Evolutionary conservation across 2,888 invertebrate genomes (phyloP), one percentile per base, ranked within the genome.

Genomic region (Rhingia campestris): DNA sequence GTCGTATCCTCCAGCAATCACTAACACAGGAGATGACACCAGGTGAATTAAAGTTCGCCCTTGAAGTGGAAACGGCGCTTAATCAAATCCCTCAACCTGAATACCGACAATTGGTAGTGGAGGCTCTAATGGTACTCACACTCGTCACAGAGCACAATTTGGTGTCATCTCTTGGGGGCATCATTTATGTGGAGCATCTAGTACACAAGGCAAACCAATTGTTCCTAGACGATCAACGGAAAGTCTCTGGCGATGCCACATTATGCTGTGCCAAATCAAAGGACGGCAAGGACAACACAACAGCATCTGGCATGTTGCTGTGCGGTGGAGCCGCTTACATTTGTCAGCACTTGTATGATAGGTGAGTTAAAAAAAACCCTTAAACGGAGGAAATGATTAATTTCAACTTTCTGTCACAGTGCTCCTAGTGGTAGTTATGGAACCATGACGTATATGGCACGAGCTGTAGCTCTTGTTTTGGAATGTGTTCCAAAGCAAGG

Each of bases 21-120:
- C 92, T 99, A 64, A 99, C 99, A 0, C 97, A 98, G 92, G 99
- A 99, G 94, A 99, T 99, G 99, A 99, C 99, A 0, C 95, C 98
- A 0, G 98, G 98, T 49, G 99, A 99, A 92, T 92, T 99, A 88
- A 99, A 99, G 92, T 99, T 99, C 92, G 99, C 99, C 0, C 92
- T 99, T 12, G 97, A 98, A 70, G 99, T 99, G 0, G 99, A 99
- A 92, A 97, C 98, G 2, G 98, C 98, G 3, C 92, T 99, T 63
- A 99, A 99, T 91, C 95, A 97, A 63, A 98, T 99, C 88, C 98
- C 99, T 0, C 98, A 99, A 91, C 99, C 99, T 0, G 99, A 99
- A 91, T 99, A 99, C 92, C 94, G 99, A 30, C 99, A 99, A 90
- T 92, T 99, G 86, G 96, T 99, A 69, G 99, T 99, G 0, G 99